Conservation (phyloP, 2,797 vertebrate genomes). For the Australoheros facetus region DNA sequence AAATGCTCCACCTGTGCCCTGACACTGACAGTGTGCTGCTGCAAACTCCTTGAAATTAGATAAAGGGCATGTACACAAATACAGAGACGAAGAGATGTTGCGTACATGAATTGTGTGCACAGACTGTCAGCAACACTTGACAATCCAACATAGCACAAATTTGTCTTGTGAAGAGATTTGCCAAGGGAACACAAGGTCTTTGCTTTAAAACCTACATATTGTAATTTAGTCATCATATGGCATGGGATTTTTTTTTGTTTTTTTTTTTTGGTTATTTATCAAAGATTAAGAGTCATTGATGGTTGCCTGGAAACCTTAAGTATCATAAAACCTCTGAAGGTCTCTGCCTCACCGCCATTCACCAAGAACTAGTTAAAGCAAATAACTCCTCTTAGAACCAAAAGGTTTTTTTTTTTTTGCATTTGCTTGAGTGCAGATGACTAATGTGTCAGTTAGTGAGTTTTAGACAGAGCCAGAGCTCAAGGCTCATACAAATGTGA, state of each 20-base stretch:
- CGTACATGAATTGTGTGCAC: slow-evolving; percentile 1
- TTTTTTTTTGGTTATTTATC: neutral
- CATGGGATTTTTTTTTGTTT: neutral
- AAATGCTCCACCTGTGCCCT: slow-evolving; percentile 37
- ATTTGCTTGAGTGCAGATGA: neutral
- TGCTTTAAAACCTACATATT: neutral
- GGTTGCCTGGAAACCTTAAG: slow-evolving; percentile 8
- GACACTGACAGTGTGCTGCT: slow-evolving; percentile 32
- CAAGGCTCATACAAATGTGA: neutral
- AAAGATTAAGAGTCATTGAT: neutral
- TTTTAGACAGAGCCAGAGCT: neutral
- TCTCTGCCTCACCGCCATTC: neutral
- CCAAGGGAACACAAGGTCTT: neutral
- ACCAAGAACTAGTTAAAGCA: slow-evolving; percentile 5
- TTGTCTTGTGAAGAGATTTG: neutral
- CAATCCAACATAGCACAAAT: neutral
- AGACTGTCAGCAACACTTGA: neutral
- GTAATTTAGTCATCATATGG: neutral
- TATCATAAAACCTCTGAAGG: slow-evolving; percentile 2
- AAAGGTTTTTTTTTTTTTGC: neutral
- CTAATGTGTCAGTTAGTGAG: slow-evolving; percentile 1
- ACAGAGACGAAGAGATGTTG: slow-evolving; percentile 1
- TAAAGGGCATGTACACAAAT: slow-evolving; percentile 17
- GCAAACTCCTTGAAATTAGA: slow-evolving; percentile 20
- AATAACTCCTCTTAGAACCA: neutral